A percentile compares a stretch with the other conserved stretches of the same genome.
Conservation (phyloP, 1,140 invertebrate species). For the Drosophila subpulchrella region DNA sequence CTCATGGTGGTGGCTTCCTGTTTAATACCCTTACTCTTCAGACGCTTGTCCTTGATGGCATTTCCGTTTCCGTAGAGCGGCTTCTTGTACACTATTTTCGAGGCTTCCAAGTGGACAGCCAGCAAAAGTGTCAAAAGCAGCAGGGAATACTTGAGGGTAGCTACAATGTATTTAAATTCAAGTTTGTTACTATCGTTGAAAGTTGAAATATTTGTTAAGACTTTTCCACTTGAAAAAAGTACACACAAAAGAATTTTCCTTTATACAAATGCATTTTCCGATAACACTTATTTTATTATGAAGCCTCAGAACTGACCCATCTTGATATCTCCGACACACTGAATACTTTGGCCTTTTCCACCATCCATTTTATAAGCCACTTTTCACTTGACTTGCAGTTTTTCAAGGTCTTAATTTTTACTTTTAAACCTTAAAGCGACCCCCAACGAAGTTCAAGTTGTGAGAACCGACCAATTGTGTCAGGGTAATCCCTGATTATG, state of each 20-base stretch:
- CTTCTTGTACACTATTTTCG: constrained; percentile 76
- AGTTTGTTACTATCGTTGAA: too few relatives aligned
- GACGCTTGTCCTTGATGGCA: constrained; percentile 58
- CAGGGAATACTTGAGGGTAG: constrained; percentile 14
- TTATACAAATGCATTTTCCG: not conserved
- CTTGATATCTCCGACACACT: constrained; percentile 14
- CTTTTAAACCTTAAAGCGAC: not conserved
- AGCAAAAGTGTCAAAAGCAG: constrained; percentile 33
- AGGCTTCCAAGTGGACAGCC: constrained; percentile 48
- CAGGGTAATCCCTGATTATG: constrained; percentile 14
- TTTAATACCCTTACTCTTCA: constrained; percentile 29
- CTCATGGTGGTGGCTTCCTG: not conserved
- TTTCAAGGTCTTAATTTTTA: constrained; percentile 10
- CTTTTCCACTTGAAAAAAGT: too few relatives aligned
- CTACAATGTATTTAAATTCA: not conserved
- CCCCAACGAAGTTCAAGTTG: constrained; percentile 46
- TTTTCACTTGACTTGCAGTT: constrained; percentile 38
- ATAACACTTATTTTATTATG: too few relatives aligned
- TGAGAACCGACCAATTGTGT: constrained; percentile 28
- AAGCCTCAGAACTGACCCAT: constrained; percentile 28
- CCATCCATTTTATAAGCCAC: constrained; percentile 25
- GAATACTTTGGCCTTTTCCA: constrained; percentile 3
- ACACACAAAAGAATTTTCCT: not conserved
- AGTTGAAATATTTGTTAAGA: too few relatives aligned
- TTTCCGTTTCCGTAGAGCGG: constrained; percentile 55